Conservation (phyloP, 2,888 invertebrate species). For the Campoplex capitator region DNA sequence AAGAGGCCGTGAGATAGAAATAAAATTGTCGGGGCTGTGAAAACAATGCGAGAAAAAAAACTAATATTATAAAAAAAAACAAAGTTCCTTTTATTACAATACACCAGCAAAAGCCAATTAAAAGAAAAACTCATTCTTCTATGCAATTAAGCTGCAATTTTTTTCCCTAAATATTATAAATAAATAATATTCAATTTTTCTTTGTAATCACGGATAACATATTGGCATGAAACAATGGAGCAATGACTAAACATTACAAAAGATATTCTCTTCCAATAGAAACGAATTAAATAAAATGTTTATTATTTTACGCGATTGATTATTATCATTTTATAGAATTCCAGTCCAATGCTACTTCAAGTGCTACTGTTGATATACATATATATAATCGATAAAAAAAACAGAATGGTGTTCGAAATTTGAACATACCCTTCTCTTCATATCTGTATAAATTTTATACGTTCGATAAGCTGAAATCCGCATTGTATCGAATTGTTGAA, state of each 20-base stretch:
- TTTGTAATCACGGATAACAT: background rate
- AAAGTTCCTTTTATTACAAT: too few relatives aligned
- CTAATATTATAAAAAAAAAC: too few relatives aligned
- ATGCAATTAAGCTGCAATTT: too few relatives aligned
- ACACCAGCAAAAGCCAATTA: too few relatives aligned
- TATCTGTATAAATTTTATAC: background rate
- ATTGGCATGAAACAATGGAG: background rate
- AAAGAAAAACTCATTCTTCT: too few relatives aligned
- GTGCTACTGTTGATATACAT: background rate
- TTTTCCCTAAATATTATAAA: too few relatives aligned
- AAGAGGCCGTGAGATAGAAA: too few relatives aligned
- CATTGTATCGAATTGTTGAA: constrained; percentile 10
- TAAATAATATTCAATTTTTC: too few relatives aligned
- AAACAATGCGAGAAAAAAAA: too few relatives aligned
- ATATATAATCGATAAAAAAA: background rate
- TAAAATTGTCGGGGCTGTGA: too few relatives aligned
- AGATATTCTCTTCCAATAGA: background rate
- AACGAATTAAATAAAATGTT: background rate
- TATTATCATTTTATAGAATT: background rate
- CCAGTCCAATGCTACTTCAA: background rate
- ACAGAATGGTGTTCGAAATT: background rate
- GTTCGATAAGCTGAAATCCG: background rate
- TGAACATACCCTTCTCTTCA: background rate
- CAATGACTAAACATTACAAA: background rate
- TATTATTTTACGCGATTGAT: background rate